Conservation (phyloP, 2,797 vertebrate genomes). For the Linurgus olivaceus region DNA sequence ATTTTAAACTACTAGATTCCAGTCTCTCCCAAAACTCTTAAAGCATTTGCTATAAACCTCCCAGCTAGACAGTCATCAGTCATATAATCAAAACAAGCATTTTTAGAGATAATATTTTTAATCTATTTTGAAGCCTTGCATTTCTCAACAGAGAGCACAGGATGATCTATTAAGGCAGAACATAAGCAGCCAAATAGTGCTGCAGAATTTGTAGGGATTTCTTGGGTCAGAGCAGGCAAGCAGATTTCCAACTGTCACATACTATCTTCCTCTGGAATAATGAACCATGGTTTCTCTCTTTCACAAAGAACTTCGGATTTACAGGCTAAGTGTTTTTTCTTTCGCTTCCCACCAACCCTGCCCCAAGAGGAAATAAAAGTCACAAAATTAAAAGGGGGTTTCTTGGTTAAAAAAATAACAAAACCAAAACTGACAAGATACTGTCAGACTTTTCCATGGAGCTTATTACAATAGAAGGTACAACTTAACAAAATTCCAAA, state of each 20-base stretch:
- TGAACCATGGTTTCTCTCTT: not conserved
- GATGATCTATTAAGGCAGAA: not conserved
- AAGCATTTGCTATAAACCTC: not conserved
- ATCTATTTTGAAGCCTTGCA: not conserved
- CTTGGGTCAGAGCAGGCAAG: not conserved
- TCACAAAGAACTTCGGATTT: not conserved
- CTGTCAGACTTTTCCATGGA: not conserved
- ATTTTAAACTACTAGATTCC: not conserved
- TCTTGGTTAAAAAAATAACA: not conserved
- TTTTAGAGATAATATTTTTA: slow-evolving; percentile 1
- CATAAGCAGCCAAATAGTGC: not conserved
- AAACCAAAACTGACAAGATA: not conserved
- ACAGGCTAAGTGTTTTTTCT: not conserved
- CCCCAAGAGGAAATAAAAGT: not conserved
- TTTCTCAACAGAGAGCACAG: not conserved
- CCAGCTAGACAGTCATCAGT: not conserved
- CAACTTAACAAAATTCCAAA: not conserved
- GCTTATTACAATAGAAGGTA: not conserved
- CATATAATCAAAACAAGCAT: not conserved
- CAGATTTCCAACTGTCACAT: not conserved
- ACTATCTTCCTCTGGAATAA: not conserved
- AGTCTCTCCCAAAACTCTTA: not conserved
- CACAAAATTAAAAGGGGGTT: not conserved
- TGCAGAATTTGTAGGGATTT: not conserved
- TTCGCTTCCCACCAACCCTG: not conserved